phyloP scores from a whole-genome alignment of 2,797 vertebrate species.

The Betta splendens region DNA sequence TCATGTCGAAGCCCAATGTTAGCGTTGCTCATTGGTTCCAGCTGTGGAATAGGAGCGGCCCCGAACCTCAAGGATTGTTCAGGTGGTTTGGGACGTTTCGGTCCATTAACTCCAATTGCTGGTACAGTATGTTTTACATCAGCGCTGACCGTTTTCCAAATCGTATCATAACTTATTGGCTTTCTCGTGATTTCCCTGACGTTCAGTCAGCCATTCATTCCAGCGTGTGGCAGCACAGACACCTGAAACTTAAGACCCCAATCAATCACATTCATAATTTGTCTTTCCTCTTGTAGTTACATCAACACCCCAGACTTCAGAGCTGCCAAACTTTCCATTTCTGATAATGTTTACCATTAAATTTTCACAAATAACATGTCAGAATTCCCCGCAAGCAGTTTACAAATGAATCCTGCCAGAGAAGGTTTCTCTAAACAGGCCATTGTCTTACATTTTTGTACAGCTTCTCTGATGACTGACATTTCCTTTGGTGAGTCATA shows the following conservation, averaged over 20 bases:
- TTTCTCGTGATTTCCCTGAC: constrained; percentile 29
- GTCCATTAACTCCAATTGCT: constrained; percentile 31
- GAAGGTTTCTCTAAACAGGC: neutral
- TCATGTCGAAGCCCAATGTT: constrained; percentile 25
- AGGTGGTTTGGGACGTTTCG: constrained; percentile 35
- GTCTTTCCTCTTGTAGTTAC: constrained; percentile 24
- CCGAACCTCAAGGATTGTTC: constrained; percentile 22
- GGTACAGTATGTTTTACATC: constrained; percentile 39
- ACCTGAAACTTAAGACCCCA: constrained; percentile 26
- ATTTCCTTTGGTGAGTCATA: no score
- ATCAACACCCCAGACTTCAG: constrained; percentile 8
- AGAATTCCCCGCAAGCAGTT: neutral
- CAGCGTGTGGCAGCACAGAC: constrained; percentile 27
- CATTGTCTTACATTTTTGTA: no score
- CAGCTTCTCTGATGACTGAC: neutral
- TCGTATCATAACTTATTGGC: constrained; percentile 11
- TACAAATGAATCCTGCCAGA: neutral
- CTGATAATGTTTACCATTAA: no score
- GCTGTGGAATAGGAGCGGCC: constrained; percentile 18
- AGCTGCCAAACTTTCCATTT: constrained; percentile 26
- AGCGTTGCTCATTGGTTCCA: constrained; percentile 42
- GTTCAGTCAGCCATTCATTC: constrained; percentile 36
- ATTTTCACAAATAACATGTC: no score
- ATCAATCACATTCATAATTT: constrained; percentile 48
- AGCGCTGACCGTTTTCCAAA: constrained; percentile 23